phyloP scores from a whole-genome alignment of 2,797 vertebrate species.

The Liasis olivaceus region DNA sequence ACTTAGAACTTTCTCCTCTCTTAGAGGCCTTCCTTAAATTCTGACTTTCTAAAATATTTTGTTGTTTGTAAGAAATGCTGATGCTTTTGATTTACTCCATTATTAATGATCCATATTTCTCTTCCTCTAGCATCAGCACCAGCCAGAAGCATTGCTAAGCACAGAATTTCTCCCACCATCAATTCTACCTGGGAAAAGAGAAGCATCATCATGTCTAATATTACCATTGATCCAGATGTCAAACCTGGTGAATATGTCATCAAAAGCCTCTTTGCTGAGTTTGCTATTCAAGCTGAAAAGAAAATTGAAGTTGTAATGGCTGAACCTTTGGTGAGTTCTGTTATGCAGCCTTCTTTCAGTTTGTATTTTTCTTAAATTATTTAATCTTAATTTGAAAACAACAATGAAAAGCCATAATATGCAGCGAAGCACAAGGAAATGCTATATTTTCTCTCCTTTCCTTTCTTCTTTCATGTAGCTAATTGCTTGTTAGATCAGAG shows the following conservation, averaged over 20 bases:
- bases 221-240: slow-evolving; percentile 98
- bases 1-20: background rate
- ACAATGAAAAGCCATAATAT: slow-evolving; percentile 3
- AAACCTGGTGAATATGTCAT: slow-evolving; percentile 99
- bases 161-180: slow-evolving; percentile 81
- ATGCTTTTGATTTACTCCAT: slow-evolving; percentile 19
- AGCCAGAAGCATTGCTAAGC: slow-evolving; percentile 88
- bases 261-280: slow-evolving; percentile 99
- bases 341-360: background rate
- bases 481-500: background rate
- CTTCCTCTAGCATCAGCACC: slow-evolving; percentile 83
- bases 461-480: background rate
- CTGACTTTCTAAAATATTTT: background rate
- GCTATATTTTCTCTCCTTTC: background rate
- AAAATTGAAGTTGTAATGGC: slow-evolving; percentile 99
- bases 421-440: background rate
- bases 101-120: slow-evolving; percentile 34
- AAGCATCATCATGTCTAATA: slow-evolving; percentile 93
- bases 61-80: slow-evolving; percentile 4
- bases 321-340: slow-evolving; percentile 93
- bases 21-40: background rate
- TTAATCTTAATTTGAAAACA: slow-evolving; percentile 22
- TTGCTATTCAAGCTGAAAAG: slow-evolving; percentile 98
- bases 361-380: slow-evolving; percentile 27
- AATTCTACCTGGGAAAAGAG: slow-evolving; percentile 87